Base-by-base conservation (phyloP, 2,888 invertebrate genomes). In the Platycheirus albimanus region DNA sequence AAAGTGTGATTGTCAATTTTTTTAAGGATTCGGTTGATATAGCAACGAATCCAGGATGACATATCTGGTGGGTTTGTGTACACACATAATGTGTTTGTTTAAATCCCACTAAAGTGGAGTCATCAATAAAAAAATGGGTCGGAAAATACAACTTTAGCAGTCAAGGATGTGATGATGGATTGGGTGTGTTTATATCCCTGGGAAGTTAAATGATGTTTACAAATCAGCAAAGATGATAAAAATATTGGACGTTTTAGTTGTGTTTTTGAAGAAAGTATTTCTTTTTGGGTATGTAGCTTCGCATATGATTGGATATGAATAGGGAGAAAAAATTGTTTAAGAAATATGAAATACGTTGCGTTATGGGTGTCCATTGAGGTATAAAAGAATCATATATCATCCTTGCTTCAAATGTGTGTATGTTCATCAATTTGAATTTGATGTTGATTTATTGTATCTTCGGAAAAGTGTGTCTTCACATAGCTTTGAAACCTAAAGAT, bases 61-160 rank as follows among this genome's bases (percentile, higher is more conserved):
- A 1, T 28, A 45, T 61, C 17, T 30, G 19, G 17, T 43, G 17
- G 15, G 45, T 45, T 33, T 28, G 58, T n/a, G 61, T 61, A 17
- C n/a, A n/a, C n/a, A n/a, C n/a, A 30, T 61, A 30, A 45, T 61
- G 30, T 45, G 61, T 61, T 61, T 61, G 61, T 45, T 61, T 61
- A 61, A 61, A 61, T 61, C 61, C 45, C n/a, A n/a, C 19, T 24
- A 45, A 45, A 61, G 30, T 45, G 61, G 17, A 30, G 61, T 33
- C 45, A 61, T 61, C 61, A 61, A 45, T 58, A 17, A 45, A 10
- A 56, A 38, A 58, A 24, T 38, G 11, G 38, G 17, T 17, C 17
- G 19, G 43, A 28, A 52, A 33, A 30, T 30, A 15, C 17, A 28
- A 24, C 41, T 30, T 43, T 17, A 10, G 13, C 17, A 45, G 45